Base-by-base conservation (phyloP, 2,888 invertebrate genomes). In the Orthosia gracilis region DNA sequence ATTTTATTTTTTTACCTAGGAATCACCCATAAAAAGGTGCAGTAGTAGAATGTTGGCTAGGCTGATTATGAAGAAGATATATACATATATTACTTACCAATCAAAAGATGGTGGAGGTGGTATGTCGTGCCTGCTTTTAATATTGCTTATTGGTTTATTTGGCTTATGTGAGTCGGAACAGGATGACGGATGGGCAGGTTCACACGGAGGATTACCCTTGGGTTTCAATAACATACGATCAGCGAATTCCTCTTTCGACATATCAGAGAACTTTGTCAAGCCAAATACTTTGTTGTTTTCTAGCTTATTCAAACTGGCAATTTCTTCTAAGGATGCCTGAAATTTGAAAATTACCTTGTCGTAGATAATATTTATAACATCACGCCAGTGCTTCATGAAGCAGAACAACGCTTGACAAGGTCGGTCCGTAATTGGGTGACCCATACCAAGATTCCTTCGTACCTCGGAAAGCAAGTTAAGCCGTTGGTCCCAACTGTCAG, bases 181-280 rank as follows among this genome's bases (percentile, higher is more conserved):
- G 1, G 40, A 40, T 40, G 40, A 40, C 40, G 40, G 40, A 40
- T 40, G 40, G 40, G 40, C 40, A 9, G 40, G 40, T 40, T 40
- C 9, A 40, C 40, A 76, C 18, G 15, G 0, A 17, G 13, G 0
- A 3, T 1, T 12, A 1, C 0, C 18, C 2, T 0, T 2, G 0
- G 31, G 26, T 12, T 49, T 73, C 4, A 45, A 12, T 17, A 81
- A 50, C 61, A 75, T 69, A 2, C n/a, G 65, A 45, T 58, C 67
- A 1, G 45, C 58, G 18, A 89, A 81, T 71, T 93, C 92, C 4
- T 88, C 9, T 15, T 52, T 50, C 2, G 89, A 81, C 88, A 88
- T 84, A 67, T 93, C 92, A 0, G 91, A 87, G 71, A 90, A 92
- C 52, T 89, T 87, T 0, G 90, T 92, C n/a, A 88, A 62, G 0